phyloP scores from a whole-genome alignment of 2,797 vertebrate genomes.

The Mormyrus proboscirostris region DNA sequence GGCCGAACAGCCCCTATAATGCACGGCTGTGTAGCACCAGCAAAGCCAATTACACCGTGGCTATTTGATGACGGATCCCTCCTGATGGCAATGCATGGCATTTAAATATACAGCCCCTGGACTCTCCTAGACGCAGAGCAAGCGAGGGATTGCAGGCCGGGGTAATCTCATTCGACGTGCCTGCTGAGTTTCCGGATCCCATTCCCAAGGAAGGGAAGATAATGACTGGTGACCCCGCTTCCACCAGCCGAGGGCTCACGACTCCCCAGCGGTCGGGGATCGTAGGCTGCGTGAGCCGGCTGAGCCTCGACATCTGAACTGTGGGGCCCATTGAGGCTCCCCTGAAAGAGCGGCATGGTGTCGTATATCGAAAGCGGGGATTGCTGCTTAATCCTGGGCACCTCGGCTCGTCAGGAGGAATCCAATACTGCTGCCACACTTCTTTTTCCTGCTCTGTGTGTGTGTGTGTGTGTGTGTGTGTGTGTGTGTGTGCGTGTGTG shows the following conservation, averaged over 20 bases:
- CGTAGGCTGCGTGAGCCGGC: slow-evolving; percentile 61
- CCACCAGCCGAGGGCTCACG: slow-evolving; percentile 52
- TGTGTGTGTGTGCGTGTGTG: not conserved
- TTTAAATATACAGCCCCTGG: slow-evolving; percentile 24
- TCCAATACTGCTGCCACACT: slow-evolving; percentile 70
- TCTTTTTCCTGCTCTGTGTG: slow-evolving; percentile 49
- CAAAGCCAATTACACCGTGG: slow-evolving; percentile 26
- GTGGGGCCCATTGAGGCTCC: slow-evolving; percentile 58
- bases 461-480: not conserved
- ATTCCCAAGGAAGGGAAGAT: slow-evolving; percentile 43
- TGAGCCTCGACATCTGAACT: slow-evolving; percentile 64
- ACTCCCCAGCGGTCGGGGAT: slow-evolving; percentile 58
- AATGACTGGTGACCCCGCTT: not conserved
- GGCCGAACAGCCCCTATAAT: slow-evolving; percentile 1
- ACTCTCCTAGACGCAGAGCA: not conserved
- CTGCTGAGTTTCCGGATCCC: slow-evolving; percentile 34
- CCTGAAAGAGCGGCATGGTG: slow-evolving; percentile 67
- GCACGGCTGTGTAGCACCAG: not conserved
- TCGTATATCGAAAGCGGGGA: slow-evolving; percentile 63
- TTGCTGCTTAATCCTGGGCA: slow-evolving; percentile 73
- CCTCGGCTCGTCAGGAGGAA: slow-evolving; percentile 71
- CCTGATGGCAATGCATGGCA: slow-evolving; percentile 14
- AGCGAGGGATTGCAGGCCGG: not conserved
- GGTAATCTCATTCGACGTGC: slow-evolving; percentile 19
- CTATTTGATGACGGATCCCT: slow-evolving; percentile 19